Percentiles rank a stretch among this genome's conserved stretches.
These are phyloP conservation scores for Cylindroiulus punctatus DNA, from an alignment of 2,888 invertebrate species.

Conservation along the genomic window DNA sequence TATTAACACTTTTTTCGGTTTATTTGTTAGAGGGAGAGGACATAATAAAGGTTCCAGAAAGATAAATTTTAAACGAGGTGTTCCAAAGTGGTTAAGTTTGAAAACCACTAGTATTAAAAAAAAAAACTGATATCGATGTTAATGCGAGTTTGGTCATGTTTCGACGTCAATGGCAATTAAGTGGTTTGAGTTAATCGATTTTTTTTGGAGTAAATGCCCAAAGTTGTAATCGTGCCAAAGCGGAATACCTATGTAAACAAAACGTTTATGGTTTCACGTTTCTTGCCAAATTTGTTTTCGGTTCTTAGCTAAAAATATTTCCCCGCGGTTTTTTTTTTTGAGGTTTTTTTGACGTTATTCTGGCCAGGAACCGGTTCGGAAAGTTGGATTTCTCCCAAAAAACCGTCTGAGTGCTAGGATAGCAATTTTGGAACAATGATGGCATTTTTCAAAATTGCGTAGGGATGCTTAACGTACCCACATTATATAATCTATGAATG, in stretches of 20 bases:
- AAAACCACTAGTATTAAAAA: too few relatives aligned
- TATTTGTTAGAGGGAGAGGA: too few relatives aligned
- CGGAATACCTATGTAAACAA: slow-evolving; percentile 29
- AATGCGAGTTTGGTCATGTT: too few relatives aligned
- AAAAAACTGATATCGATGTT: too few relatives aligned
- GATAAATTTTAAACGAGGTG: too few relatives aligned
- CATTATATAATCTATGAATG: slow-evolving; percentile 6
- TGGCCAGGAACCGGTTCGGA: background rate
- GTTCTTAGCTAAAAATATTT: background rate
- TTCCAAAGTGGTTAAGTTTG: too few relatives aligned
- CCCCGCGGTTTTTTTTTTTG: background rate
- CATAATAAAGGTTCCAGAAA: too few relatives aligned
- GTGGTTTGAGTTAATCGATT: too few relatives aligned
- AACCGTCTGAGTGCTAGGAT: background rate
- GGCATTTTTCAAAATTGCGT: slow-evolving; percentile 2
- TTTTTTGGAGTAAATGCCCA: background rate
- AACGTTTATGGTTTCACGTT: slow-evolving; percentile 34
- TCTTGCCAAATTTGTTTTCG: slow-evolving; percentile 11
- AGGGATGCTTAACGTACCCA: background rate
- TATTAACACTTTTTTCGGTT: too few relatives aligned
- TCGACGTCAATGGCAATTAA: too few relatives aligned
- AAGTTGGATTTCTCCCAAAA: slow-evolving; percentile 5
- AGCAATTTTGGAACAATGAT: slow-evolving; percentile 20
- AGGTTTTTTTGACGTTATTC: background rate
- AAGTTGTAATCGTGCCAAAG: background rate